Conservation (phyloP, 2,888 invertebrate genomes). For the Brassicogethes aeneus region DNA sequence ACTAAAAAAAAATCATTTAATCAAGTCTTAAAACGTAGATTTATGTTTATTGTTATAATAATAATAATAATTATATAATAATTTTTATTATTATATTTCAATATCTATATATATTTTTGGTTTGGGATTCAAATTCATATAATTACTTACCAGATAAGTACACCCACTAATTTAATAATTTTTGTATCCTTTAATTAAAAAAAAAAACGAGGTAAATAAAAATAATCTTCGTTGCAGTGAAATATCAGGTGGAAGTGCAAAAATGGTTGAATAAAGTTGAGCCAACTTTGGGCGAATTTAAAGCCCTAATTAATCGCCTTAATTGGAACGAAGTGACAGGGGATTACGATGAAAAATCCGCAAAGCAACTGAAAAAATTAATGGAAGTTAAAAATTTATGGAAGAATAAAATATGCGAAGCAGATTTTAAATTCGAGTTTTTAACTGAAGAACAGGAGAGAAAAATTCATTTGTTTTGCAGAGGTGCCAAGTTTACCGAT, state of each 20-base stretch:
- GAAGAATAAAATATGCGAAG: constrained; percentile 34
- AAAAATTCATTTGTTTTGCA: constrained; percentile 52
- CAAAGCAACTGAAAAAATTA: constrained; percentile 20
- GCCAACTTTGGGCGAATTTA: constrained; percentile 24
- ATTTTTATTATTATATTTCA: no score
- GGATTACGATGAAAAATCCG: constrained; percentile 18
- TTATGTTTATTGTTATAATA: no score
- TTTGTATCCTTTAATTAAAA: no score
- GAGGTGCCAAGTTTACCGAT: constrained; percentile 51
- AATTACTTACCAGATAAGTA: no score
- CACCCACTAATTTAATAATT: no score
- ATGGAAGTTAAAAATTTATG: constrained; percentile 30
- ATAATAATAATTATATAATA: no score
- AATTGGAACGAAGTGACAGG: constrained; percentile 28
- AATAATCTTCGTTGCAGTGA: no score
- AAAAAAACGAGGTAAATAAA: no score
- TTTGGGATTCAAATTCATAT: no score
- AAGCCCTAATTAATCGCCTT: constrained; percentile 24
- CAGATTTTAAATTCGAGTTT: constrained; percentile 16
- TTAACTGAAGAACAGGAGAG: constrained; percentile 37
- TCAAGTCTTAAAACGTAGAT: no score
- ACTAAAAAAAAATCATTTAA: no score
- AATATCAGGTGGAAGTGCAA: constrained; percentile 25
- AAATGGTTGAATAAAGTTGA: constrained; percentile 28
- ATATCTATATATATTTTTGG: no score